These are phyloP conservation scores for Luperina testacea DNA, from an alignment of 2,888 invertebrate species.

Conservation along the genomic window DNA sequence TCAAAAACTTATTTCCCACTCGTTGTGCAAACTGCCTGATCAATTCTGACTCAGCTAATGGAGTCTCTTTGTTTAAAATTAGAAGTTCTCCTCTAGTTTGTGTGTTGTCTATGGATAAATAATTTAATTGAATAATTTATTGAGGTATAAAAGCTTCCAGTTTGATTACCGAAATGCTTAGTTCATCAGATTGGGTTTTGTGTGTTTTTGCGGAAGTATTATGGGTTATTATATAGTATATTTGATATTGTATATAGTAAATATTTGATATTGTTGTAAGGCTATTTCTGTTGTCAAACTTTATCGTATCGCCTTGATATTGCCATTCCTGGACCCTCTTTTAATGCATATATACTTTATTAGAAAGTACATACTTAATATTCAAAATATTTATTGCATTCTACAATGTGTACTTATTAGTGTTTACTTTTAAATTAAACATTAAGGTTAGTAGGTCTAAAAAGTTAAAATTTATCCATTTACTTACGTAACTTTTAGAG, in stretches of 20 bases:
- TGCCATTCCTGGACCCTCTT: neutral
- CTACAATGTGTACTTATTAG: neutral
- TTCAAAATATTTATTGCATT: neutral
- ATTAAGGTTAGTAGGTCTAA: neutral
- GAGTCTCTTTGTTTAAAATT: slow-evolving; percentile 51
- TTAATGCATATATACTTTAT: neutral
- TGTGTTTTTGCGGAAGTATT: slow-evolving; percentile 10
- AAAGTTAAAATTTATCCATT: neutral
- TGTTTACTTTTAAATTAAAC: neutral
- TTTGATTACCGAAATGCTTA: slow-evolving; percentile 36
- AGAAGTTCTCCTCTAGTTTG: slow-evolving; percentile 36
- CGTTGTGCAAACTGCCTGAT: slow-evolving; percentile 39
- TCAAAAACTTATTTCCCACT: slow-evolving; percentile 38
- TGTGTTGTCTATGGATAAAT: slow-evolving; percentile 33
- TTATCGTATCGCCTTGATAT: neutral
- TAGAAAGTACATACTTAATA: too few relatives aligned
- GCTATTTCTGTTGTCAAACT: slow-evolving; percentile 19
- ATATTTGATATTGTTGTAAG: neutral
- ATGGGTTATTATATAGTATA: neutral
- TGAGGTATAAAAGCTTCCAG: slow-evolving; percentile 38
- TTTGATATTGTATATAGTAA: neutral
- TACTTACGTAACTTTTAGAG: too few relatives aligned
- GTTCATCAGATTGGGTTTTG: slow-evolving; percentile 30
- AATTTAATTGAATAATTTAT: slow-evolving; percentile 51
- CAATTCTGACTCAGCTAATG: slow-evolving; percentile 44